Conservation (phyloP, 2,888 invertebrate species). For the Drosophila buzzatii region DNA sequence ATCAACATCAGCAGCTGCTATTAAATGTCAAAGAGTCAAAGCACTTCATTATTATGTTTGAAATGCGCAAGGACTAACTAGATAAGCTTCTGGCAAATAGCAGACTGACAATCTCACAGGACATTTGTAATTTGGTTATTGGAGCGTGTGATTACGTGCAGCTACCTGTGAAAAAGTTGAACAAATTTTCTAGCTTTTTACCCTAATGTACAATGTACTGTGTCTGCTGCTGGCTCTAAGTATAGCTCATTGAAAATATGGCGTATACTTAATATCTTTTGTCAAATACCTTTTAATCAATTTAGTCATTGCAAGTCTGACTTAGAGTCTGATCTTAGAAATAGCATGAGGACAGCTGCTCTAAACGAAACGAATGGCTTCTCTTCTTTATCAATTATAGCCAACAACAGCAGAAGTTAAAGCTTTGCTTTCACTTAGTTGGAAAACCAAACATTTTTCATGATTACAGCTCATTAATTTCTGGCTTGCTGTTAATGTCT, state of each 20-base stretch:
- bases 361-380: slow-evolving; percentile 66
- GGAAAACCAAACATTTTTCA: slow-evolving; percentile 53
- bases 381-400: slow-evolving; percentile 69
- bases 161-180: slow-evolving; percentile 38
- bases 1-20: slow-evolving; percentile 17
- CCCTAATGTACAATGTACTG: not conserved
- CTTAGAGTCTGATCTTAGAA: not conserved
- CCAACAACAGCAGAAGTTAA: slow-evolving; percentile 52
- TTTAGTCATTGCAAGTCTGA: not conserved
- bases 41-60: slow-evolving; percentile 29
- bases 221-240: not conserved
- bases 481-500: slow-evolving; percentile 45
- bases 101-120: slow-evolving; percentile 11
- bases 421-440: slow-evolving; percentile 16
- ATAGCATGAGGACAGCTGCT: not conserved
- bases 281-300: slow-evolving; percentile 23
- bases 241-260: not conserved
- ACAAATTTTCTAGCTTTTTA: slow-evolving; percentile 13
- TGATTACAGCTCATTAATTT: slow-evolving; percentile 73
- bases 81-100: slow-evolving; percentile 15
- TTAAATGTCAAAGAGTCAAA: slow-evolving; percentile 60
- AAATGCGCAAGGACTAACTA: not conserved
- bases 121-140: slow-evolving; percentile 60
- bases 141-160: slow-evolving; percentile 54
- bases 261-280: slow-evolving; percentile 37